Percentiles rank a stretch among this genome's conserved stretches.
Evolutionary conservation across 2,888 invertebrate species (phyloP).

Genomic region (Clostera curtula): DNA sequence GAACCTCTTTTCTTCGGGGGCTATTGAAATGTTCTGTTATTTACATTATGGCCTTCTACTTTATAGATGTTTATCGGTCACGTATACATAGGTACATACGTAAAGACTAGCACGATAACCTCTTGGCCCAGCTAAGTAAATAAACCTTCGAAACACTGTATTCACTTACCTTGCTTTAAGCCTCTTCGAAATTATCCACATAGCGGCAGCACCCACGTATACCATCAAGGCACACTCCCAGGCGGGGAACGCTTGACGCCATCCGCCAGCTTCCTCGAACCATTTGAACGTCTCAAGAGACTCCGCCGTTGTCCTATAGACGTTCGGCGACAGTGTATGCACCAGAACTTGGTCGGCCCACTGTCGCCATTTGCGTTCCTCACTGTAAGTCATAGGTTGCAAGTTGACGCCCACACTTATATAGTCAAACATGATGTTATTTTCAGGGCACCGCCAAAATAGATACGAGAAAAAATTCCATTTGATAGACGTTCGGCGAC

Average conservation of each 20-base stretch:
- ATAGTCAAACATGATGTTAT: no score
- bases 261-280: slow-evolving; percentile 94
- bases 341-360: slow-evolving; percentile 96
- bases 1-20: no score
- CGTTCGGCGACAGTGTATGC: slow-evolving; percentile 96
- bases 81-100: no score
- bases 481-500: slow-evolving; percentile 98
- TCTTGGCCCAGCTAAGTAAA: background rate
- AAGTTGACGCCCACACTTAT: no score
- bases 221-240: slow-evolving; percentile 92
- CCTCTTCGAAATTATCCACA: slow-evolving; percentile 93
- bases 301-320: slow-evolving; percentile 90
- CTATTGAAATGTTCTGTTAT: no score
- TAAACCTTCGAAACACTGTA: background rate
- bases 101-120: no score
- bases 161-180: slow-evolving; percentile 88
- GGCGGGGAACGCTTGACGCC: slow-evolving; percentile 90
- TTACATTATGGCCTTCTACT: no score
- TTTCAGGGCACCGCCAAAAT: no score
- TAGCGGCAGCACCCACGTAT: slow-evolving; percentile 93
- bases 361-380: slow-evolving; percentile 95
- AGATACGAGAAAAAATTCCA: no score
- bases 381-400: no score
- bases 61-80: no score
- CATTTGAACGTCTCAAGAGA: slow-evolving; percentile 93